Percentiles rank a stretch among this genome's conserved stretches.
phyloP scores from a whole-genome alignment of 2,797 vertebrate species.

The Sebastiscus tertius region DNA sequence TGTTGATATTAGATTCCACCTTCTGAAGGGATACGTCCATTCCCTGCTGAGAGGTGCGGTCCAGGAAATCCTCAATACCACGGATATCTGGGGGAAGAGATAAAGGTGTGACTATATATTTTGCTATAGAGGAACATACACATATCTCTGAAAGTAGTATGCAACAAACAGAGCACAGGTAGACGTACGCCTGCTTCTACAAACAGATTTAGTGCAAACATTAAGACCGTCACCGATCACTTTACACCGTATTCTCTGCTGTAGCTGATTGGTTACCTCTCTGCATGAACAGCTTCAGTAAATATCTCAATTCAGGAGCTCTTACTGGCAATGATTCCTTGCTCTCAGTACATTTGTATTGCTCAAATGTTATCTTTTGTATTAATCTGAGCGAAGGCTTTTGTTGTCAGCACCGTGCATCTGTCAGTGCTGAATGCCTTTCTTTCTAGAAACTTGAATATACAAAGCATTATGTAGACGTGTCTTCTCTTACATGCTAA shows the following conservation, averaged over 20 bases:
- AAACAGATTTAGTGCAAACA: constrained; percentile 1
- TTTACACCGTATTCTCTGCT: constrained; percentile 4
- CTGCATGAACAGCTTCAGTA: constrained; percentile 10
- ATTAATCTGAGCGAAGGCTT: neutral
- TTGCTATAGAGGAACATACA: neutral
- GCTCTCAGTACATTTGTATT: neutral
- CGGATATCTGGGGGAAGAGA: constrained; percentile 88
- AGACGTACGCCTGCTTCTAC: neutral
- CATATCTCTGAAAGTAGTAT: neutral
- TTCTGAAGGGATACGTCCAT: constrained; percentile 99
- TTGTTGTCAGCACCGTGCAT: constrained; percentile 8
- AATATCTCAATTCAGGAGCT: constrained; percentile 24
- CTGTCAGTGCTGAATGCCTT: neutral
- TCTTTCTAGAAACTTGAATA: constrained; percentile 2
- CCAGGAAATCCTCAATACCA: constrained; percentile 97
- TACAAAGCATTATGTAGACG: neutral
- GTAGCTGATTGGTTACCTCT: constrained; percentile 10
- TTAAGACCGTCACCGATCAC: constrained; percentile 12
- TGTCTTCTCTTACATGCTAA: neutral
- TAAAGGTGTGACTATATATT: neutral
- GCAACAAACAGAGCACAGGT: neutral
- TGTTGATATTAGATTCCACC: constrained; percentile 98
- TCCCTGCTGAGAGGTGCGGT: constrained; percentile 96
- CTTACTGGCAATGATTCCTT: constrained; percentile 6
- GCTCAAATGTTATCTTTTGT: constrained; percentile 8